phyloP scores from a whole-genome alignment of 1,140 invertebrate species.

The Trachelipus rathkii region DNA sequence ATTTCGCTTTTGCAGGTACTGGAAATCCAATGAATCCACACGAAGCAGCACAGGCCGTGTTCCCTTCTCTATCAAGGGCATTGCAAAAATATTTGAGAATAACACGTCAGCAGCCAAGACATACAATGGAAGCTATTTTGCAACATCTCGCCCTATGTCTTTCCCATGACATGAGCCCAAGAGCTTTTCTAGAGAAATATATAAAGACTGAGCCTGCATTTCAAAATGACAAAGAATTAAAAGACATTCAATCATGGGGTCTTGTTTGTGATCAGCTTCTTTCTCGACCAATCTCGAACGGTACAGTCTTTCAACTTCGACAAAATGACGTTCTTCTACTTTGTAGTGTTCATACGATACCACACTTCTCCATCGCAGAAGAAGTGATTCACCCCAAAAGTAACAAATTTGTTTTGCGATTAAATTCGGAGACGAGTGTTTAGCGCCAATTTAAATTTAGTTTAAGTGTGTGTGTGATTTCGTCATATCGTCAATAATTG shows the following conservation, averaged over 20 bases:
- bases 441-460: constrained; percentile 51
- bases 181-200: constrained; percentile 87
- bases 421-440: constrained; percentile 95
- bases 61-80: constrained; percentile 89
- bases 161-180: constrained; percentile 85
- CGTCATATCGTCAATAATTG: no score
- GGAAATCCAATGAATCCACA: constrained; percentile 73
- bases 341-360: constrained; percentile 76
- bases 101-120: constrained; percentile 88
- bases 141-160: constrained; percentile 83
- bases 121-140: constrained; percentile 86
- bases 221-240: constrained; percentile 58
- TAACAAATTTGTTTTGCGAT: constrained; percentile 87
- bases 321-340: constrained; percentile 90
- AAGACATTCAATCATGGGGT: constrained; percentile 81
- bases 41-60: constrained; percentile 94
- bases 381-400: constrained; percentile 92
- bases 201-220: constrained; percentile 71
- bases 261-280: constrained; percentile 85
- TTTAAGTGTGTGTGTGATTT: no score
- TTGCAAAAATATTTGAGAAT: constrained; percentile 94
- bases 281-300: constrained; percentile 70
- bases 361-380: constrained; percentile 89
- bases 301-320: constrained; percentile 79
- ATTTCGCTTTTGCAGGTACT: constrained; percentile 28